Conservation (phyloP, 2,888 invertebrate genomes). For the Fragum whitleyi region DNA sequence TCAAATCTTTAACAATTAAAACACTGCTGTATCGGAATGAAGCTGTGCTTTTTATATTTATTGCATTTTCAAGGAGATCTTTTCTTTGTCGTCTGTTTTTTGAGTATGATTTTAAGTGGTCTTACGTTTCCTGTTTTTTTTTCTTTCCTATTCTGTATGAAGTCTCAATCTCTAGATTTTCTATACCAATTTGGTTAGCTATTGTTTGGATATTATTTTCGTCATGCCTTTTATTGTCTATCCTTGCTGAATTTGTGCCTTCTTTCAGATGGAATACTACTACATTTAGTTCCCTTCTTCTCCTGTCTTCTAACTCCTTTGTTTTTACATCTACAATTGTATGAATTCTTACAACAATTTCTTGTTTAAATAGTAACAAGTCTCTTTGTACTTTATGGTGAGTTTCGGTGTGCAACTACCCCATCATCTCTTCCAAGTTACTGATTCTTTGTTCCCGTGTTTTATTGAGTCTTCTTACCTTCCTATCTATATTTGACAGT, state of each 20-base stretch:
- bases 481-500: background rate
- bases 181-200: background rate
- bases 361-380: no score
- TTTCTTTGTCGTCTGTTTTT: constrained; percentile 9
- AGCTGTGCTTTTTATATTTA: background rate
- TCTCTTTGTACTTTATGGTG: background rate
- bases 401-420: background rate
- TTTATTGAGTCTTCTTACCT: background rate
- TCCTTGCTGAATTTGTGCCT: background rate
- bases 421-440: background rate
- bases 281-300: background rate
- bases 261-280: background rate
- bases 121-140: background rate
- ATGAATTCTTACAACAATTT: no score
- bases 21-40: background rate
- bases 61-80: background rate
- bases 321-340: no score
- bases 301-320: no score
- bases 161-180: background rate
- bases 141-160: background rate
- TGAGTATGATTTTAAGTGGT: background rate
- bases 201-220: background rate
- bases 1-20: background rate
- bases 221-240: background rate
- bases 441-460: background rate